Evolutionary conservation across 1,140 invertebrate genomes (phyloP).

Genomic region (Bombus huntii): DNA sequence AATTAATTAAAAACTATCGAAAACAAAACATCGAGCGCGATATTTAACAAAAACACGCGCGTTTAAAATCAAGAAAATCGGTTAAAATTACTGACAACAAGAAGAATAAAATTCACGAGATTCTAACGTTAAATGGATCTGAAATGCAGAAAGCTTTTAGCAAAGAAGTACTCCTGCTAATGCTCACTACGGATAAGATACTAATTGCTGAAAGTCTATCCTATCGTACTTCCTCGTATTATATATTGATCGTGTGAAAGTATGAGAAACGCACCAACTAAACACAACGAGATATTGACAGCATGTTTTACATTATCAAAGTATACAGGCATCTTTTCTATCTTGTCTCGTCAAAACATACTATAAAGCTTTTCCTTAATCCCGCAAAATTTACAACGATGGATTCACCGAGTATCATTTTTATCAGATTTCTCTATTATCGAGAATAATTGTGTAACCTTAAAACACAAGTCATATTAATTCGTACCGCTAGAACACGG

Average conservation of each 20-base stretch:
- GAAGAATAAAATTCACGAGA: background rate
- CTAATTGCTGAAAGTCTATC: constrained; percentile 26
- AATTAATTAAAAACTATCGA: too few species aligned
- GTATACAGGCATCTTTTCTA: background rate
- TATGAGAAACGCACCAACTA: background rate
- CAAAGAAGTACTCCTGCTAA: background rate
- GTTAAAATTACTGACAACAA: background rate
- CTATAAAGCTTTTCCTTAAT: background rate
- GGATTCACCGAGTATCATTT: background rate
- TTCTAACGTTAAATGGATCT: background rate
- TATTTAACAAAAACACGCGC: background rate
- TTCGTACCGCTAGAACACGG: background rate
- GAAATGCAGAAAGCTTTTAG: background rate
- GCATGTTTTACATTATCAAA: background rate
- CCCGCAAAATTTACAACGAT: background rate
- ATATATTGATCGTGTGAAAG: constrained; percentile 28
- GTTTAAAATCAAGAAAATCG: background rate
- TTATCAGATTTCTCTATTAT: background rate
- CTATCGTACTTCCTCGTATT: constrained; percentile 31
- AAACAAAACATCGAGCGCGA: too few species aligned
- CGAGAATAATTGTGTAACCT: background rate
- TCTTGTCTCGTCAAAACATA: background rate
- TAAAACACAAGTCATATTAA: background rate
- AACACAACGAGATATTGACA: background rate
- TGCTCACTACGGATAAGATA: constrained; percentile 26